A percentile compares a stretch with the other conserved stretches of the same genome.
phyloP scores from a whole-genome alignment of 2,113 vertebrate species.

The Microcebus jonahi region DNA sequence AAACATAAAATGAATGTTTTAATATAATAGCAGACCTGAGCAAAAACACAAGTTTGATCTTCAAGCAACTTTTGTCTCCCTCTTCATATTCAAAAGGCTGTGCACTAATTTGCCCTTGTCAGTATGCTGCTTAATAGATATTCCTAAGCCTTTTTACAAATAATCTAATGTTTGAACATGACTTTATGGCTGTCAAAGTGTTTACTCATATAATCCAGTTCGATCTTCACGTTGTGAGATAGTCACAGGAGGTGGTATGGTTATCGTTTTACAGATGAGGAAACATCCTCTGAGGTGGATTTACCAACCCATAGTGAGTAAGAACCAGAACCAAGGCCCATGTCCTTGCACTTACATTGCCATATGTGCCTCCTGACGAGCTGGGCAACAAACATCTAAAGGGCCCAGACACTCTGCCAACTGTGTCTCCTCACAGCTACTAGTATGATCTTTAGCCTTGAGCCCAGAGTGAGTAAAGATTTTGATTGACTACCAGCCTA shows the following conservation, averaged over 20 bases:
- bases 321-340: accelerated
- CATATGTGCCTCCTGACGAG: background rate
- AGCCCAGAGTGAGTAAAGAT: background rate
- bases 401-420: background rate
- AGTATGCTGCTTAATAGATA: conserved; percentile 14
- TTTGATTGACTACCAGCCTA: background rate
- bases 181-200: background rate
- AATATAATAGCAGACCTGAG: background rate
- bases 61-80: background rate
- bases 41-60: background rate
- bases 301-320: accelerated
- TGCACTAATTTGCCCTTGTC: background rate
- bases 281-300: too few relatives aligned
- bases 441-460: background rate
- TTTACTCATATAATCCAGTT: conserved; percentile 22
- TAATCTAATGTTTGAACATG: background rate
- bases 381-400: background rate
- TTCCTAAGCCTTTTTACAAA: conserved; percentile 39
- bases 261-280: background rate
- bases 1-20: background rate
- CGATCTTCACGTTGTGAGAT: conserved; percentile 1
- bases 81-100: background rate
- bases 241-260: background rate
- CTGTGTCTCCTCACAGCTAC: accelerated
- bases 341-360: background rate